Evolutionary conservation across 92 coral and sea anemone species (phyloP).

Genomic region (Scolanthus callimorphus): DNA sequence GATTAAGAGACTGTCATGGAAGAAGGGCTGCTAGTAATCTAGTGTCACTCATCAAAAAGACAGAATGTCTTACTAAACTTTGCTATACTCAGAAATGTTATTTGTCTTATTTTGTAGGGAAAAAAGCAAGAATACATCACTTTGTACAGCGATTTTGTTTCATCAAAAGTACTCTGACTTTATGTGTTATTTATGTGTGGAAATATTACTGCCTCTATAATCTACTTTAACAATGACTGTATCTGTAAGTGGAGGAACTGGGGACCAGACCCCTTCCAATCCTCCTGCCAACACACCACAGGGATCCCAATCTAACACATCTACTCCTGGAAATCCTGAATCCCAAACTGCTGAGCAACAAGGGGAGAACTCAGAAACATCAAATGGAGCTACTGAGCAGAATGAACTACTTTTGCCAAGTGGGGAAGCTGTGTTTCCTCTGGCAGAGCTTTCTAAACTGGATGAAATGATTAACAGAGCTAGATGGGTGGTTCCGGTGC

Average conservation of each 20-base stretch:
- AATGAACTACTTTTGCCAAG: constrained; percentile 63
- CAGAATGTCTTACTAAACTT: too few species aligned
- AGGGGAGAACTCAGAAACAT: constrained; percentile 26
- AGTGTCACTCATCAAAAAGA: too few species aligned
- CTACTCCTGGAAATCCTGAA: constrained; percentile 37
- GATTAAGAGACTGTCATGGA: too few species aligned
- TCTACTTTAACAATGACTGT: constrained; percentile 72
- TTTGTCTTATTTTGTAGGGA: too few species aligned
- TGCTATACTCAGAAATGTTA: too few species aligned
- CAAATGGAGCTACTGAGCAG: constrained; percentile 41
- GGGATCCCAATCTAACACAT: constrained; percentile 44
- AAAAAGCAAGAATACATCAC: too few species aligned
- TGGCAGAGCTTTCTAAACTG: constrained; percentile 83
- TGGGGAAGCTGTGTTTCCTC: constrained; percentile 88
- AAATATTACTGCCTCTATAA: constrained; percentile 26
- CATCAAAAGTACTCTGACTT: too few species aligned
- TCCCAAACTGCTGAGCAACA: constrained; percentile 36
- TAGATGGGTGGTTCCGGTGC: constrained; percentile 99
- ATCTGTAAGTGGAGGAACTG: constrained; percentile 93
- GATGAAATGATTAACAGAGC: constrained; percentile 97
- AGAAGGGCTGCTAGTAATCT: too few species aligned
- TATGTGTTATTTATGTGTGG: constrained; percentile 54
- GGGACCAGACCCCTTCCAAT: constrained; percentile 68
- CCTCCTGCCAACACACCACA: constrained; percentile 52
- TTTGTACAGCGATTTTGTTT: too few species aligned